Evolutionary conservation across 2,888 invertebrate genomes (phyloP), one percentile per base, ranked within the genome.

Genomic region (Epinotia demarniana): DNA sequence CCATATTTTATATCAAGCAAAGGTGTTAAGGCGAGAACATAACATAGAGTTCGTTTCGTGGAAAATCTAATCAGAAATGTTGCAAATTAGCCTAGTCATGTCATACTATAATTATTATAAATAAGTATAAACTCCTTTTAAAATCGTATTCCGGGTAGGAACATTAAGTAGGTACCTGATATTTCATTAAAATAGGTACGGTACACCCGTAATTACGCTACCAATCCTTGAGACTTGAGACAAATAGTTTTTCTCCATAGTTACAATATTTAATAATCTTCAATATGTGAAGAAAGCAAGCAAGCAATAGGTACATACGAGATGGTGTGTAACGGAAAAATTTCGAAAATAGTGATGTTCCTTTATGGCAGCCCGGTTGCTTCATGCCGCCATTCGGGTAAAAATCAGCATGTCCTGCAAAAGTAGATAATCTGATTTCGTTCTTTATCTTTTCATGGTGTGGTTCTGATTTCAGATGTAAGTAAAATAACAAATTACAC

Each of bases 311-410:
- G 12, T 5, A 89, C 91, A 90, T 80, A 95, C 95, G 87, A n/a
- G 81, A 75, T 75, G 86, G 84, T 1, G 92, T 88, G 68, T 89
- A 81, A 0, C 89, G 89, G 16, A 92, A 63, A 11, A 90, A 79
- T 18, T 85, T 83, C 0, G 91, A 85, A 83, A 89, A 88, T 1
- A 91, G 78, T 0, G 92, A 89, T 2, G 86, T 85, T 3, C 80
- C 78, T 60, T 88, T 90, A 8, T 79, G 68, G 80, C 96, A 96
- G 0, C 96, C 96, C 0, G 96, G 96, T 82, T 96, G 96, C 66
- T 90, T 90, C 88, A 94, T 92, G 0, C 96, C 96, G 0, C 96
- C 96, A 77, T 96, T 96, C 0, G 96, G 95, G 85, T 96, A 96
- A 83, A 96, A 96, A 83, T 96, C 96, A 2, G 95, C 94, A 79